A percentile compares a stretch with the other conserved stretches of the same genome.
phyloP scores from a whole-genome alignment of 2,113 vertebrate species.

The Anser brachyrhynchus region DNA sequence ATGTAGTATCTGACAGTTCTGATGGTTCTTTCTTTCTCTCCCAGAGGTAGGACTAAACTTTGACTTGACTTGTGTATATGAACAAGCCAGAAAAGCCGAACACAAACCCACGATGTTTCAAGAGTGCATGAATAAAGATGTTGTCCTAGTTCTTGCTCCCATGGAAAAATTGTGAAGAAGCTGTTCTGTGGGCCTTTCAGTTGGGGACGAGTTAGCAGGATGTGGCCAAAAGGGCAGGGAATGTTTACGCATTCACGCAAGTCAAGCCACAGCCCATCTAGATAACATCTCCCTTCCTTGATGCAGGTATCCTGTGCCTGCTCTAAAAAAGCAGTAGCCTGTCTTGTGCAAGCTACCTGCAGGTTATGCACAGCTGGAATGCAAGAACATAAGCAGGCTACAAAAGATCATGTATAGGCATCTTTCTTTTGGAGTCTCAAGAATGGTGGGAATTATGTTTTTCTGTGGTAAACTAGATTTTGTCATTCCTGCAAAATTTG shows the following conservation, averaged over 20 bases:
- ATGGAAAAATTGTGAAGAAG: slow-evolving; percentile 73
- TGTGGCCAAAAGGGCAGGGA: slow-evolving; percentile 69
- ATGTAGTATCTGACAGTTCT: slow-evolving; percentile 69
- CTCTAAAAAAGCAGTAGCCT: slow-evolving; percentile 44
- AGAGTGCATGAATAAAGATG: slow-evolving; percentile 75
- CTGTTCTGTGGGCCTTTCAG: slow-evolving; percentile 72
- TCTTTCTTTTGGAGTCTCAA: slow-evolving; percentile 67
- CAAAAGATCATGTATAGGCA: slow-evolving; percentile 62
- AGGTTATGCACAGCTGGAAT: slow-evolving; percentile 72
- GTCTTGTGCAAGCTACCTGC: slow-evolving; percentile 50
- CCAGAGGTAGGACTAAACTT: slow-evolving; percentile 75
- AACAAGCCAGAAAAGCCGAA: slow-evolving; percentile 74
- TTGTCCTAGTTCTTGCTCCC: slow-evolving; percentile 74
- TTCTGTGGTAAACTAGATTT: slow-evolving; percentile 57
- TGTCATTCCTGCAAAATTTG: slow-evolving; percentile 63
- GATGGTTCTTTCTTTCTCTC: slow-evolving; percentile 76
- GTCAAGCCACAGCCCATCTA: slow-evolving; percentile 66
- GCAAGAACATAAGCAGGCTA: slow-evolving; percentile 60
- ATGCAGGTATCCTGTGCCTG: slow-evolving; percentile 51
- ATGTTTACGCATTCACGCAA: slow-evolving; percentile 55
- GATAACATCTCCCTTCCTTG: slow-evolving; percentile 63
- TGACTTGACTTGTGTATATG: slow-evolving; percentile 74
- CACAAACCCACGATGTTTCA: slow-evolving; percentile 74
- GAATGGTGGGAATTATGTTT: slow-evolving; percentile 36
- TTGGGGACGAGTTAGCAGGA: slow-evolving; percentile 70